Base-by-base conservation (phyloP, 2,797 vertebrate genomes). In the Microctenopoma steveboyesi region DNA sequence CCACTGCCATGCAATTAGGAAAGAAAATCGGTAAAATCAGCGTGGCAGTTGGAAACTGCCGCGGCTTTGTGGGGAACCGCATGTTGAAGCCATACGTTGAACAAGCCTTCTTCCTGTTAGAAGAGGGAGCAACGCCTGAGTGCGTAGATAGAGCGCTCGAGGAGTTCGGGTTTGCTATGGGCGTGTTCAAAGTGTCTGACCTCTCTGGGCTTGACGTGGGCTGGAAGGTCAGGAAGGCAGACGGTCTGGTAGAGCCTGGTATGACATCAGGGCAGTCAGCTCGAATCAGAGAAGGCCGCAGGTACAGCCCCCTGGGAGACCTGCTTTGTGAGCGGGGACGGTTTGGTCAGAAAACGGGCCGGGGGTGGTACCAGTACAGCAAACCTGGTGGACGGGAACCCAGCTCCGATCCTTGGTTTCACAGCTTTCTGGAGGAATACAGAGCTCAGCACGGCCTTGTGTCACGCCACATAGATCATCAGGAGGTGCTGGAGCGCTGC, bases 81-180 rank as follows among this genome's bases (percentile, higher is more conserved):
- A 96, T 98, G 95, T 73, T 97, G 78, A 86, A 25, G 48, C 87
- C 80, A 0, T 98, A 96, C 1, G 0, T 74, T 1, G 88, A 95
- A 1, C 95, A 99, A 85, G 83, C 94, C 0, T 55, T 77, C 77
- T 98, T 97, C 86, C 90, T 98, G 45, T 12, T 98, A 72, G 97
- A 99, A 89, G 98, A 99, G 48, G 97, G 97, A 28, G 94, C 95
- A 71, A 92, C 84, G 3, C 96, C 96, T 13, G 94, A 96, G 83
- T 86, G 90, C 0, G 87, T 98, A 28, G 97, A 98, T 72, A 43
- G 18, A 63, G 94, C 37, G 1, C 75, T 99, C 7, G 96, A 97
- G 82, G 95, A 96, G 80, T 98, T 98, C 70, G 97, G 97, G 4
- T 95, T 97, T 46, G 91, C 94, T 65, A 93, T 98, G 94, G 98